Base-by-base conservation (phyloP, 2,888 invertebrate genomes). In the Arrhopalites spinosus region DNA sequence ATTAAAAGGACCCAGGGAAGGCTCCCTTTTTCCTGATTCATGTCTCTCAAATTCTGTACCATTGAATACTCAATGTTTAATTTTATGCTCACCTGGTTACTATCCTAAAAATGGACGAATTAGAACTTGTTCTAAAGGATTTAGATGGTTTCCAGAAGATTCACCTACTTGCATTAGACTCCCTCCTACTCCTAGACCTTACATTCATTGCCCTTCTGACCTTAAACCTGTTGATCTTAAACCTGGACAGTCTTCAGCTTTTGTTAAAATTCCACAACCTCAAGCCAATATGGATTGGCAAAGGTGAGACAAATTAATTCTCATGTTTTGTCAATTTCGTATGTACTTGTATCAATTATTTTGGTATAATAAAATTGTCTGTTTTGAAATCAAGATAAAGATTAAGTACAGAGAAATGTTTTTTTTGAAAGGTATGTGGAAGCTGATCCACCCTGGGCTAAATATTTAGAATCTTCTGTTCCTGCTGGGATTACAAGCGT, bases 211-310 rank as follows among this genome's bases (percentile, higher is more conserved):
- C 83, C 91, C 91, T 0, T 86, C 88, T 59, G 88, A 89, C 82
- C 86, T 90, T 59, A 59, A 23, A 25, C 88, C 87, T 45, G 88
- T 90, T 47, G 87, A 88, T 66, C 85, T 91, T 66, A 87, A 87
- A 50, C 84, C 85, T 25, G 86, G 88, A 53, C 86, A 87, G 80
- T 85, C 84, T 56, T 85, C 86, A 20, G 86, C 87, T 81, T 84
- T 86, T 75, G 87, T 89, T 61, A 85, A 86, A 66, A 87, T 90
- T 74, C 88, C 88, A 1, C 86, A 88, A 73, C 88, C 88, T 0
- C 85, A 89, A 83, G 89, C 91, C 45, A 91, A 91, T 84, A 87
- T 91, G 83, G 90, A 91, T 84, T 90, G 89, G 88, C 86, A 87
- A 86, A 87, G 88, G 88, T 89, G 29, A 23, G 50, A 50, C 45